Evolutionary conservation across 2,797 vertebrate species (phyloP).

Genomic region (Rhinella marina): DNA sequence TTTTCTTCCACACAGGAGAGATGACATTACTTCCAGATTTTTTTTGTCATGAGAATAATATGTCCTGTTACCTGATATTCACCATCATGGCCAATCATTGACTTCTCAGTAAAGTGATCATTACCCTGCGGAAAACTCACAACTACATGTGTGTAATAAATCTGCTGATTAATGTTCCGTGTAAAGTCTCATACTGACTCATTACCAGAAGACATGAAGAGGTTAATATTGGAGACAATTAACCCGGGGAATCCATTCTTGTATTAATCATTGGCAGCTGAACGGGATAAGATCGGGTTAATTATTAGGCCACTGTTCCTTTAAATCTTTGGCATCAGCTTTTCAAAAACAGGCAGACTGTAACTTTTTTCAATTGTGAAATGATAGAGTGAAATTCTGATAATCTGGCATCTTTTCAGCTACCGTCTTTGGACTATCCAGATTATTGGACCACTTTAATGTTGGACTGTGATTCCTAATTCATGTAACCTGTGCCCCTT

Average conservation of each 20-base stretch:
- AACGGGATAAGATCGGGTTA: no score
- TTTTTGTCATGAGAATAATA: neutral
- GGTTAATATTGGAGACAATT: slow-evolving; percentile 25
- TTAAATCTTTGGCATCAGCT: neutral
- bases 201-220: neutral
- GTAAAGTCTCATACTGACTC: slow-evolving; percentile 6
- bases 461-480: neutral
- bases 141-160: neutral
- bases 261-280: neutral
- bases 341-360: neutral
- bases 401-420: neutral
- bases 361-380: neutral
- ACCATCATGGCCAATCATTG: slow-evolving; percentile 21
- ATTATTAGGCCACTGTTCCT: neutral
- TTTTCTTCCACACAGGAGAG: neutral
- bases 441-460: neutral
- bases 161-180: neutral
- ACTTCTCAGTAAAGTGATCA: slow-evolving; percentile 3
- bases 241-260: slow-evolving; percentile 5
- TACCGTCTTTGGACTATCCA: neutral
- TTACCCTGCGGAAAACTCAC: slow-evolving; percentile 2
- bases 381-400: neutral
- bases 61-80: neutral
- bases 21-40: neutral
- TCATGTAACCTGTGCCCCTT: neutral